Base-by-base conservation (phyloP, 2,888 invertebrate genomes). In the Aspidapion aeneum region DNA sequence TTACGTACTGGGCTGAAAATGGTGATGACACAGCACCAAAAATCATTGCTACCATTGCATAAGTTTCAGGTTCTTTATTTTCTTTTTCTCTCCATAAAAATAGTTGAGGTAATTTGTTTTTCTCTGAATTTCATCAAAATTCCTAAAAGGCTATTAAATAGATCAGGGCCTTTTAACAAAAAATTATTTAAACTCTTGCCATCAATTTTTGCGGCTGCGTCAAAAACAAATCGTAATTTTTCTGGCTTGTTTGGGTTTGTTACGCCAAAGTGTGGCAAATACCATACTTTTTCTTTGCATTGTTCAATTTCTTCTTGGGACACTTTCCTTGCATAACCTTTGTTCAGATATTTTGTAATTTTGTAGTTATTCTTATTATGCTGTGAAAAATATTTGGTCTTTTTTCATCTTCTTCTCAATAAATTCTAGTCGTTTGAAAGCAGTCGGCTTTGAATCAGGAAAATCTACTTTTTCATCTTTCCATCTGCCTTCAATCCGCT, bases 1-100 rank as follows among this genome's bases (percentile, higher is more conserved):
- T 58, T 1, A 58, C 19, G 18, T 58, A 58, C 18, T 58, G 58
- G n/a, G 58, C 58, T 22, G 35, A 50, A 35, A 19, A 58, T 21
- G 49, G 58, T 49, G 58, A 58, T 3, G 18, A 58, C 1, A 58
- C 58, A 19, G 58, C 49, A 18, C 58, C 58, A 58, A 59, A 59
- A 35, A 35, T 35, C 35, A 35, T 35, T 35, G 35, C 35, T 35
- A 35, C 35, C 22, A 22, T 60, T 48, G 35, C 55, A 52, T 52
- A 52, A n/a, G n/a, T 52, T n/a, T n/a, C 3, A n/a, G 52, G 52
- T 52, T 18, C 16, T 52, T 52, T 5, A n/a, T 52, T n/a, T 52
- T 52, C n/a, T 3, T 52, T 52, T 52, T 52, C 52, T 52, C 52
- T 52, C 52, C 35, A 35, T 12, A 35, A 12, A 35, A 35, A 35